These are phyloP conservation scores for Manduca sexta DNA, from an alignment of 1,140 invertebrate genomes.

Conservation along the genomic window DNA sequence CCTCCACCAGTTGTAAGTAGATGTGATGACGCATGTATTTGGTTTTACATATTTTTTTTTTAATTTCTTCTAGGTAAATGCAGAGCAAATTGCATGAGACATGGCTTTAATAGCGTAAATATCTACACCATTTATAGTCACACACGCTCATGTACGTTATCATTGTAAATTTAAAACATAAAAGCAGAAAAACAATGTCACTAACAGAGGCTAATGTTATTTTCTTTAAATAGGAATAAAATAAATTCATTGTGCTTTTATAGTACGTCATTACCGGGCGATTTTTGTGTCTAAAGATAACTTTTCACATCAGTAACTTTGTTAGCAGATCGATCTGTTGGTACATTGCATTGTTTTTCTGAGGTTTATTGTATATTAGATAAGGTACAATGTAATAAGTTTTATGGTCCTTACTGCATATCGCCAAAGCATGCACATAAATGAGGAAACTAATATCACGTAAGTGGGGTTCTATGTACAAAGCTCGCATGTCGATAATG, in stretches of 20 bases:
- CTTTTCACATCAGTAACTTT: neutral
- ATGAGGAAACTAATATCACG: no score
- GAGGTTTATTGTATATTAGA: slow-evolving; percentile 26
- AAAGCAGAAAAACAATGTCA: slow-evolving; percentile 14
- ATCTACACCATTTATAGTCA: slow-evolving; percentile 50
- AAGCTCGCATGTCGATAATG: no score
- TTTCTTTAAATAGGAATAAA: neutral
- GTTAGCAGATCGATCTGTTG: slow-evolving; percentile 24
- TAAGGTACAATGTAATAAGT: slow-evolving; percentile 18
- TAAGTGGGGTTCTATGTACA: no score
- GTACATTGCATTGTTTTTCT: slow-evolving; percentile 39
- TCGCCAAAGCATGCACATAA: no score
- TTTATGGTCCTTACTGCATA: neutral
- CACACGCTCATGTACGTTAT: slow-evolving; percentile 62
- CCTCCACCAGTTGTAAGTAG: neutral
- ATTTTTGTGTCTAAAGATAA: no score
- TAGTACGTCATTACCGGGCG: no score
- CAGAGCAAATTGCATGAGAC: slow-evolving; percentile 57
- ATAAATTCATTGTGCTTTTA: no score
- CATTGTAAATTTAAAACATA: slow-evolving; percentile 3
- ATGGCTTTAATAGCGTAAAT: slow-evolving; percentile 58
- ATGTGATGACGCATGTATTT: neutral
- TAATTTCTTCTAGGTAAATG: slow-evolving; percentile 58
- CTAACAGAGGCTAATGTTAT: slow-evolving; percentile 2
- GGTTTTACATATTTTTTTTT: slow-evolving; percentile 36